Base-by-base conservation (phyloP, 2,797 vertebrate genomes). In the Macrochelys suwanniensis region DNA sequence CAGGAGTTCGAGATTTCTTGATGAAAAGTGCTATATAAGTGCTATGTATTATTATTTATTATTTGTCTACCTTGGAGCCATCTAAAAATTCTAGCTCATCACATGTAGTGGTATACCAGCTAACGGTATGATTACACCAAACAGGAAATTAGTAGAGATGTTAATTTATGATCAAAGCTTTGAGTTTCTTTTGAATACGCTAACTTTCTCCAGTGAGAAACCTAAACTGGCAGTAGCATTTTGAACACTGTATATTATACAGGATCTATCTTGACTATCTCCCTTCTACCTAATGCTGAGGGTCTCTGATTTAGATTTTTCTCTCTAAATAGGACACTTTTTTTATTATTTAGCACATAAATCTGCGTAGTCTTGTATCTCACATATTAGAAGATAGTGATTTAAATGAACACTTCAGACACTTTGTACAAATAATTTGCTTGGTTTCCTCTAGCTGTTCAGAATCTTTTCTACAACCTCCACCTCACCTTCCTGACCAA, bases 41-140 rank as follows among this genome's bases (percentile, higher is more conserved):
- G 37, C 21, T 37, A 71, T 2, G 21, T 42, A 68, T 68, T 21
- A 42, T 71, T 71, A 57, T 83, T 88, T 93, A 90, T 80, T 37
- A 88, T 84, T 84, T 80, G 53, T 80, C 92, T 88, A 19, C 89
- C 91, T 92, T 4, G 1, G 84, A 97, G 92, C 94, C 95, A 96
- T 86, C 88, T 94, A 96, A 95, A 96, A 96, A 95, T 95, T 96
- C 95, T 95, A 97, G 96, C 93, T 96, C 95, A 92, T 97, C 94
- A 92, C 96, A 94, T 92, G 93, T 96, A 92, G 93, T 96, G 94
- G 92, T 95, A 95, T 95, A 85, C 9, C 12, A 54, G 85, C 82
- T 87, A 97, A 97, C 94, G 96, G 92, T 92, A 95, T 85, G 89
- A 92, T 93, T 96, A 88, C 65, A 95, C 89, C 91, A 92, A 80